Conservation (phyloP, 2,797 vertebrate genomes). For the Enteromius argenteus region DNA sequence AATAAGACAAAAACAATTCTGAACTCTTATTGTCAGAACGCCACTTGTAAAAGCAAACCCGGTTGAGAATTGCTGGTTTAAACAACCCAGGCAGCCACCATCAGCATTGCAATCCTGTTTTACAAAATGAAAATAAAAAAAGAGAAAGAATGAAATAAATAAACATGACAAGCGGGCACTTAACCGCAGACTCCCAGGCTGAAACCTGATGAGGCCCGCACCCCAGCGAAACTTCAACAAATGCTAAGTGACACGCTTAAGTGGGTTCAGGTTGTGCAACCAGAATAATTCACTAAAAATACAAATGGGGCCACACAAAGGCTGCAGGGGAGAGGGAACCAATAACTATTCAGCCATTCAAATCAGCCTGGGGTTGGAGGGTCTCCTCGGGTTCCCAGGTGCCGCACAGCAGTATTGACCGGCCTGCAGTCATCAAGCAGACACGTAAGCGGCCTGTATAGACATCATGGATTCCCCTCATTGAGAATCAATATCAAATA, state of each 20-base stretch:
- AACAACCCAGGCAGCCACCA: conserved; percentile 66
- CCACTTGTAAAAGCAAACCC: not conserved
- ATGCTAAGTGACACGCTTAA: conserved; percentile 83
- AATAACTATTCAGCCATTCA: conserved; percentile 75
- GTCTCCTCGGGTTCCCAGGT: conserved; percentile 50
- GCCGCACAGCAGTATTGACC: conserved; percentile 51
- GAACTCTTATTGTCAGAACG: not conserved
- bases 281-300: conserved; percentile 83
- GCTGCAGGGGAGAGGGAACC: conserved; percentile 69
- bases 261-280: conserved; percentile 84
- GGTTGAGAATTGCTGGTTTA: conserved; percentile 49
- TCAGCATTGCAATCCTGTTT: conserved; percentile 35
- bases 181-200: conserved; percentile 77
- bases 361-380: conserved; percentile 61
- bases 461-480: conserved; percentile 78
- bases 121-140: conserved; percentile 57
- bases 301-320: conserved; percentile 77
- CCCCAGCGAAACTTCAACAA: conserved; percentile 80
- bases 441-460: conserved; percentile 76
- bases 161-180: conserved; percentile 84
- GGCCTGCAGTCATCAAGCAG: conserved; percentile 49
- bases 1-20: too few species aligned
- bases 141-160: conserved; percentile 77
- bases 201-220: conserved; percentile 79
- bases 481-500: conserved; percentile 86